Evolutionary conservation across 2,797 vertebrate species (phyloP).

Genomic region (Loriculus beryllinus): DNA sequence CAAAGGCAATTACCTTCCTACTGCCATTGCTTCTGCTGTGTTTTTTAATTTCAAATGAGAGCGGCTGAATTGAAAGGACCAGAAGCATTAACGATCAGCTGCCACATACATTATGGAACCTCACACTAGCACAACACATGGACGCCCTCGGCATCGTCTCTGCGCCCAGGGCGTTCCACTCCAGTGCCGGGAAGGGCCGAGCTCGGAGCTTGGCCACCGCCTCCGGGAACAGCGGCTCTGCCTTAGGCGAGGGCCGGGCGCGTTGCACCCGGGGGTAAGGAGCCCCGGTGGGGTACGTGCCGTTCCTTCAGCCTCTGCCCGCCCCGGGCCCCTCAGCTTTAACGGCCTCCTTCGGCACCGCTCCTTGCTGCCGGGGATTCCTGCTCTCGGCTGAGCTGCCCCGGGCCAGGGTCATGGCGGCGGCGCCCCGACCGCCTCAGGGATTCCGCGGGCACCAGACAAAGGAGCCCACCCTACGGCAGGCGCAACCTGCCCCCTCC

Average conservation of each 20-base stretch:
- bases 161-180: background rate
- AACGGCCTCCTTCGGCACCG: background rate
- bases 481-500: rapidly evolving
- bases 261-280: background rate
- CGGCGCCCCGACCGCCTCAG: rapidly evolving
- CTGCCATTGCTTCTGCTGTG: background rate
- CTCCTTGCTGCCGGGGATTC: rapidly evolving
- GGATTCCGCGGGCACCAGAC: background rate
- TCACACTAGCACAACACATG: rapidly evolving
- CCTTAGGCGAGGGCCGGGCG: too few relatives aligned
- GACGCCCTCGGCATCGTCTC: too few relatives aligned
- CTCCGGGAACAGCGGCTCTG: background rate
- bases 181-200: background rate
- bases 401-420: too few relatives aligned
- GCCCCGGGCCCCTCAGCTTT: background rate
- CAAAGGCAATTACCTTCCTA: rapidly evolving
- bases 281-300: too few relatives aligned
- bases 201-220: too few relatives aligned
- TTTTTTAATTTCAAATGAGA: background rate
- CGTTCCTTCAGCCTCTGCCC: background rate
- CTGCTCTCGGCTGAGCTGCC: background rate
- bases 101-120: rapidly evolving
- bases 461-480: background rate
- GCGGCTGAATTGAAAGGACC: background rate
- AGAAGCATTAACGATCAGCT: rapidly evolving